Conservation (phyloP, 1,140 invertebrate genomes). For the Listronotus oregonensis region DNA sequence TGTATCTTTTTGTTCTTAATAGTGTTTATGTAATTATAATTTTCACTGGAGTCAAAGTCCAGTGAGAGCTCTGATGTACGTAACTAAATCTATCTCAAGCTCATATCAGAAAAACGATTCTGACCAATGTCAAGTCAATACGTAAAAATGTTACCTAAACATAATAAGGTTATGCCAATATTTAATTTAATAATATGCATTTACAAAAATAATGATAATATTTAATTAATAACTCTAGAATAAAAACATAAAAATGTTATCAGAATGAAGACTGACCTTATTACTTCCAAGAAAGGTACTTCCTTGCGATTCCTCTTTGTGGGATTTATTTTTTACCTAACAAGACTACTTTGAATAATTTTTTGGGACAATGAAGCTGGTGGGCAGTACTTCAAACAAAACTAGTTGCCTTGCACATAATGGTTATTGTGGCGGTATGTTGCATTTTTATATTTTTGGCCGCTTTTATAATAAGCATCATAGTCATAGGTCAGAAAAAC, state of each 20-base stretch:
- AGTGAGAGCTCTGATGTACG: neutral
- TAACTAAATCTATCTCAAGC: slow-evolving; percentile 5
- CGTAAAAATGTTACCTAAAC: neutral
- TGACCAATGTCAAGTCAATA: slow-evolving; percentile 8
- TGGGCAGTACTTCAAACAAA: slow-evolving; percentile 14
- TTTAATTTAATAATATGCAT: no score
- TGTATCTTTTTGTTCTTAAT: slow-evolving; percentile 74
- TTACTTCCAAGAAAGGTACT: slow-evolving; percentile 19
- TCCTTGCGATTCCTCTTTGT: slow-evolving; percentile 3
- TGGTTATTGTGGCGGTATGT: slow-evolving; percentile 33
- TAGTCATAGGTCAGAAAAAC: slow-evolving; percentile 33
- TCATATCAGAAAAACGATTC: slow-evolving; percentile 7
- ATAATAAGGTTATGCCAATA: neutral
- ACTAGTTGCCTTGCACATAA: slow-evolving; percentile 21
- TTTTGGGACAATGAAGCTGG: slow-evolving; percentile 27
- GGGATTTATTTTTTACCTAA: neutral
- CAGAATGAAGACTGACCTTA: slow-evolving; percentile 21
- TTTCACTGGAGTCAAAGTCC: slow-evolving; percentile 61
- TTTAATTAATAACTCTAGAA: no score
- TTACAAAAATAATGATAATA: no score
- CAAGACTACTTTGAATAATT: slow-evolving; percentile 12
- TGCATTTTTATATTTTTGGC: slow-evolving; percentile 34
- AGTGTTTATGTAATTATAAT: slow-evolving; percentile 77
- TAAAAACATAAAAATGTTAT: slow-evolving; percentile 4
- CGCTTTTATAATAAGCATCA: slow-evolving; percentile 34